Base-by-base conservation (phyloP, 2,888 invertebrate species). In the Drosophila niveifrons region DNA sequence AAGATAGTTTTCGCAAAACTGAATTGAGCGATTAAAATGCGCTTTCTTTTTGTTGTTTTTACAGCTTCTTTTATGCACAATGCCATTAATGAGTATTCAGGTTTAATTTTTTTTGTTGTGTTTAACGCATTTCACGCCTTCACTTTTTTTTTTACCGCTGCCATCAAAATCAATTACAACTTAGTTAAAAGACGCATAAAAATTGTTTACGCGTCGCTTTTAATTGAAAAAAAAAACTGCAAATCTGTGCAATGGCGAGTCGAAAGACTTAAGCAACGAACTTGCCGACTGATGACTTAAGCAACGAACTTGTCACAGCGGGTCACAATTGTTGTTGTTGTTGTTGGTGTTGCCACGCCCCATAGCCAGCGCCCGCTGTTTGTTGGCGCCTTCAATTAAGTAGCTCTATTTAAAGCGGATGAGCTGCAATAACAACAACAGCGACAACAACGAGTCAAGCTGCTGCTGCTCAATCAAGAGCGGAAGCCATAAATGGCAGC, bases 401-500 rank as follows among this genome's bases (percentile, higher is more conserved):
- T 70, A 61, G 72, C 70, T 66, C 65, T 66, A 65, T 50, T 63
- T 58, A 41, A 23, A 31, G 18, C 59, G 31, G 34, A 41, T 41
- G 53, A 8, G 29, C 51, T 17, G n/a, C 34, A 34, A 36, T 31
- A 31, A 31, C 9, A 31, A 31, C 31, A 31, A 31, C 29, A 31
- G 2, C 29, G 8, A 29, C 3, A 13, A 7, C 17, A 15, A 11
- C 18, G 28, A 11, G 7, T n/a, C 15, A 28, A 46, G 34, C 39
- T 41, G 17, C 39, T 41, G 17, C 31, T 41, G 58, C 52, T 66
- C 73, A 57, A 57, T 63, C 61, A 64, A 36, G 11, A 56, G 46
- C 89, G 84, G 89, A 85, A 85, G 88, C 88, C 72, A 69, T 82
- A 85, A 88, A 82, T 88, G 84, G 82, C 89, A 85, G 89, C 88